These are phyloP conservation scores for Notothenia coriiceps DNA, from an alignment of 2,113 vertebrate genomes.

Conservation along the genomic window DNA sequence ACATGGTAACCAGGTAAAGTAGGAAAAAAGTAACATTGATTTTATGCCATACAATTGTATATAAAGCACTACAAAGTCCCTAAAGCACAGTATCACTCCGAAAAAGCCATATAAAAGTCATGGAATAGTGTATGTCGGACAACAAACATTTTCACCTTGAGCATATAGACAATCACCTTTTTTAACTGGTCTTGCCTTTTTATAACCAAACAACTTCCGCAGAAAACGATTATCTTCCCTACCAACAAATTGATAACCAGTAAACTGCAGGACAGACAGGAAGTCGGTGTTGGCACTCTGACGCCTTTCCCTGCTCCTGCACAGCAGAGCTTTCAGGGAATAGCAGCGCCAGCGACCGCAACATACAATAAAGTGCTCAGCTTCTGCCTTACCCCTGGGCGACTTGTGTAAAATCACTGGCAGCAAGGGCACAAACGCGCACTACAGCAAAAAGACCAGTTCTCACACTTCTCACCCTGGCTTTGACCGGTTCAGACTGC, in stretches of 20 bases:
- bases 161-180: background rate
- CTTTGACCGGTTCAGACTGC: too few relatives aligned
- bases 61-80: too few relatives aligned
- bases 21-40: too few relatives aligned
- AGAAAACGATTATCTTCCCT: background rate
- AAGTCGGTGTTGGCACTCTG: conserved; percentile 26
- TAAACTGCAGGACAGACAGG: conserved; percentile 1
- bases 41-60: too few relatives aligned
- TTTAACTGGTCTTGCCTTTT: background rate
- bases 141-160: background rate
- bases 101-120: too few relatives aligned
- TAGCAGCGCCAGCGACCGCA: conserved; percentile 41
- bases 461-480: too few relatives aligned
- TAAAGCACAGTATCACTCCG: too few relatives aligned
- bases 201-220: background rate
- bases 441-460: too few relatives aligned
- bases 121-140: too few relatives aligned
- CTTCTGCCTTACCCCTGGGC: conserved; percentile 43
- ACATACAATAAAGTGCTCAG: conserved; percentile 56
- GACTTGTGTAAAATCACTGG: conserved; percentile 53
- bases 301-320: too few relatives aligned
- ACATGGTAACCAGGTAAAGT: too few relatives aligned
- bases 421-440: conserved; percentile 50
- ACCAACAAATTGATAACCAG: conserved; percentile 3
- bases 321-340: conserved; percentile 33